phyloP scores from a whole-genome alignment of 2,797 vertebrate genomes.

The Meriones psammophilus region DNA sequence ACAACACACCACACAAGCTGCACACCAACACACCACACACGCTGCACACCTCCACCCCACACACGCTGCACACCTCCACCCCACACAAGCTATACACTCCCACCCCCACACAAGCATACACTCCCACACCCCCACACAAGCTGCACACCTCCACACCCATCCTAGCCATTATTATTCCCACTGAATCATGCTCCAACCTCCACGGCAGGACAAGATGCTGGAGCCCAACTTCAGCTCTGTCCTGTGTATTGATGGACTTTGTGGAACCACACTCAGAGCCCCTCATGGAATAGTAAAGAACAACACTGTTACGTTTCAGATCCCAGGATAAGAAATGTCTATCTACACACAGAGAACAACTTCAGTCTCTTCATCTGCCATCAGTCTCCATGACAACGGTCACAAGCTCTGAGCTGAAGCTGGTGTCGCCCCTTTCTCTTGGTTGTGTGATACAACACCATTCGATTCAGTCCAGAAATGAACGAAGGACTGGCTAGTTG shows the following conservation, averaged over 20 bases:
- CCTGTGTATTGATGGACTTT: slow-evolving; percentile 66
- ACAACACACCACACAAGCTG: accelerated
- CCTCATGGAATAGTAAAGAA: slow-evolving; percentile 70
- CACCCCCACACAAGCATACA: too few species aligned
- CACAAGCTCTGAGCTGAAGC: slow-evolving; percentile 66
- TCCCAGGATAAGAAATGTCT: slow-evolving; percentile 73
- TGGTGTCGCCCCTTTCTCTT: slow-evolving; percentile 49
- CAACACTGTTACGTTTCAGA: slow-evolving; percentile 75
- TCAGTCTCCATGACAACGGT: slow-evolving; percentile 79
- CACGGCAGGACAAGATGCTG: slow-evolving; percentile 10
- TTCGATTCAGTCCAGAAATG: slow-evolving; percentile 67
- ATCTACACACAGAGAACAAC: slow-evolving; percentile 75
- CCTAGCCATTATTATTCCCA: neutral
- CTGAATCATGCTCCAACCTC: slow-evolving; percentile 11
- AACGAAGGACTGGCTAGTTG: neutral
- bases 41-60: too few species aligned
- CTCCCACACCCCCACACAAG: accelerated
- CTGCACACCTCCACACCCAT: accelerated
- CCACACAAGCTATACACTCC: too few species aligned
- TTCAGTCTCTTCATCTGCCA: slow-evolving; percentile 76
- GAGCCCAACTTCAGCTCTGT: slow-evolving; percentile 60
- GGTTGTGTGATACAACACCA: slow-evolving; percentile 43
- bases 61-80: too few species aligned
- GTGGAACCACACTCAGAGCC: neutral
- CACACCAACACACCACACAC: too few species aligned